Evolutionary conservation across 2,113 vertebrate genomes (phyloP), one percentile per base, ranked within the genome.

Genomic region (Fulica atra): DNA sequence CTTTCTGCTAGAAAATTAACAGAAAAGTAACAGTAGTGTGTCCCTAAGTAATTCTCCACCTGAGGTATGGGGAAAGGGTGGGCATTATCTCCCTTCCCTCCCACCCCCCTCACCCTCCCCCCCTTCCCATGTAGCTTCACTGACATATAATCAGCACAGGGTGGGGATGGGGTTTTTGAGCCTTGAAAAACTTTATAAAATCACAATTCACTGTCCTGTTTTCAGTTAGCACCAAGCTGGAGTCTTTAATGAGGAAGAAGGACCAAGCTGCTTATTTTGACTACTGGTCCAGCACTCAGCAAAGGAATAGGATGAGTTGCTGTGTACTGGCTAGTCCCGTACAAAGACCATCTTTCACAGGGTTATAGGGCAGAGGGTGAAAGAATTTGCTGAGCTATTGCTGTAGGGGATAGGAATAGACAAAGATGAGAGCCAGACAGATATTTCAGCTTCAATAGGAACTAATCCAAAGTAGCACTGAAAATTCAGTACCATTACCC

Each of bases 321-420:
- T 93, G 42, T 60, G 28, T 77, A 44, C 63, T 92, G 35, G 48
- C 29, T 81, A 56, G 89, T 84, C 42, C 91, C 24, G 8, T 63
- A 95, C 83, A 97, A 89, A 93, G 81, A 64, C 72, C 57, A 88
- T 95, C 83, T 95, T 81, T 95, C 65, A 74, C 38, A 64, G 83
- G 91, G 86, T 91, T 96, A 71, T 71, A 93, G 88, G 89, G 88
- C 86, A 96, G 69, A 86, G 83, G 57, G 83, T 38, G 77, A 94
- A 97, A 88, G 92, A 97, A 97, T 96, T 93, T 96, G 96, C 94
- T 96, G 95, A 97, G 81, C 86, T 95, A 5, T 91, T 81, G 73
- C 53, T 92, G 29, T 87, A 72, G 72, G 35, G 89, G 88, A 93
- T 92, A 90, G 88, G n/a, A 93, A 60, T 25, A 95, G 94, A 97